These are phyloP conservation scores for Cantharis rustica DNA, from an alignment of 2,888 invertebrate genomes.

Conservation along the genomic window DNA sequence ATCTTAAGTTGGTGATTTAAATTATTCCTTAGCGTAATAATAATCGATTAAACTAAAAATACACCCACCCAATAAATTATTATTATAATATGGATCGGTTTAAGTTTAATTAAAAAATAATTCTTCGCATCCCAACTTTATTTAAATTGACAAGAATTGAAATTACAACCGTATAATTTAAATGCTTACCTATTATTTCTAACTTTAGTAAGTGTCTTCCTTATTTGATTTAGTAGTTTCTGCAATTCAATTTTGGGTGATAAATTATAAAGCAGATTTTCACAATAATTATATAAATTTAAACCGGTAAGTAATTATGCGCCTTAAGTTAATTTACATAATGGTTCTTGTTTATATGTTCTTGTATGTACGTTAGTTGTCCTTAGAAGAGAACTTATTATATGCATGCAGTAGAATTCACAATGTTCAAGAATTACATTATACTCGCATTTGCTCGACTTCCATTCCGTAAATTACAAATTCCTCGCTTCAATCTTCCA, in stretches of 20 bases:
- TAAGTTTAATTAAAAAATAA: background rate
- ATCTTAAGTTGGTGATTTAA: background rate
- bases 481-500: slow-evolving; percentile 5
- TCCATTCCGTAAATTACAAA: slow-evolving; percentile 19
- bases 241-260: background rate
- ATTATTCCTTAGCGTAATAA: background rate
- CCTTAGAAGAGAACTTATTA: slow-evolving; percentile 13
- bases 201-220: background rate
- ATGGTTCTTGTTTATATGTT: slow-evolving; percentile 21
- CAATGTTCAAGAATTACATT: slow-evolving; percentile 14
- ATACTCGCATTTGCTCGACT: background rate
- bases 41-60: background rate
- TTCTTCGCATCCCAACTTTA: background rate
- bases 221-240: background rate
- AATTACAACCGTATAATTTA: background rate
- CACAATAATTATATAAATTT: background rate
- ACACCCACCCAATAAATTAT: background rate
- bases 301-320: slow-evolving; percentile 21
- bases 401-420: slow-evolving; percentile 5
- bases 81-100: background rate
- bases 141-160: background rate
- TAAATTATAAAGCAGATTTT: background rate
- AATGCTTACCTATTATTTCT: background rate
- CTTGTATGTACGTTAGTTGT: slow-evolving; percentile 16
- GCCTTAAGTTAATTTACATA: slow-evolving; percentile 25